Evolutionary conservation across 2,888 invertebrate species (phyloP), one percentile per base, ranked within the genome.

Genomic region (Leucophora obtusa): DNA sequence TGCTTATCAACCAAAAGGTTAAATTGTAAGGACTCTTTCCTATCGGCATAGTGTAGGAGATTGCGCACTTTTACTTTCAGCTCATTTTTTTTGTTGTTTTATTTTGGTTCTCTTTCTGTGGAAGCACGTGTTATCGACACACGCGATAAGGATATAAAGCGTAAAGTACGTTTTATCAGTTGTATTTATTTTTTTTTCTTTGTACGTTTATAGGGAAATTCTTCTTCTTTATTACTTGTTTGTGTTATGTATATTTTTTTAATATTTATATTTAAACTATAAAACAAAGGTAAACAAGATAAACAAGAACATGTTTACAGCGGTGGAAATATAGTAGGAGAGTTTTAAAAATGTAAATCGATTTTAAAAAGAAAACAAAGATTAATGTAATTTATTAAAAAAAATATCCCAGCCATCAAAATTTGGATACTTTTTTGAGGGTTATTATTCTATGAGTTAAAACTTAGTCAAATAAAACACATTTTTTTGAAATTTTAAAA

Each of bases 101-200:
- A 47, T 47, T 47, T 58, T 24, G 15, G 5, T 35, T 62, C 28
- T 43, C 53, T 43, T 15, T 54, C 38, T 10, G 43, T 50, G 0
- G 38, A n/a, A 75, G 69, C 79, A 79, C 79, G 79, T 79, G 79
- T 66, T 79, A 43, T 33, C 38, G 28, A n/a, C 58, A 60, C 53
- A 74, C 18, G 47, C 74, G 47, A 21, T 17, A 53, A 58, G 60
- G 47, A 65, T 54, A 60, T 24, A 47, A 69, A 59, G 33, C 47
- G 65, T 18, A 51, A 10, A 43, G n/a, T 43, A n/a, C 15, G 56
- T 51, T 51, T 68, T 56, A 15, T 43, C 9, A n/a, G 8, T 66
- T 66, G 24, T 38, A 18, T 58, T 63, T 43, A 15, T 33, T 50
- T 50, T 70, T 35, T 38, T 53, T 7, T 47, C 59, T 74, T 68